These are phyloP conservation scores for Huso huso DNA, from an alignment of 2,797 vertebrate genomes.

Conservation along the genomic window DNA sequence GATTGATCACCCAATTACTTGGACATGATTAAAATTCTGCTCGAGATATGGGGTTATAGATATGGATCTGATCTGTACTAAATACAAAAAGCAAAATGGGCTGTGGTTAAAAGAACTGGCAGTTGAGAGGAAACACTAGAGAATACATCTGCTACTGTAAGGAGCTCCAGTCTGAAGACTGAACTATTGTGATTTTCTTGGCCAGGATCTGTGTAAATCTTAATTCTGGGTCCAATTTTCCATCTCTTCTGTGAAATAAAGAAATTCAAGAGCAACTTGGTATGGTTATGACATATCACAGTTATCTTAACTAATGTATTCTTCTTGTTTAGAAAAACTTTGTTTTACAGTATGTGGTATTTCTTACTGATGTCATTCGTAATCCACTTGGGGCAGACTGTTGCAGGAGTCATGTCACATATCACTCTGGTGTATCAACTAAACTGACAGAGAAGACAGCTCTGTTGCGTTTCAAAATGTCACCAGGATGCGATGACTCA, in stretches of 20 bases:
- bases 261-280: neutral
- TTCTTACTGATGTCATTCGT: too few relatives aligned
- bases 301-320: too few relatives aligned
- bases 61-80: slow-evolving; percentile 18
- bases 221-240: neutral
- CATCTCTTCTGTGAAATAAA: neutral
- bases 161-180: slow-evolving; percentile 23
- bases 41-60: neutral
- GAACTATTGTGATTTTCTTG: slow-evolving; percentile 9
- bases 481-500: too few relatives aligned
- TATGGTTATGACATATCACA: too few relatives aligned
- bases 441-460: too few relatives aligned
- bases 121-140: slow-evolving; percentile 19
- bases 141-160: slow-evolving; percentile 24
- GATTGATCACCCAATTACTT: slow-evolving; percentile 7
- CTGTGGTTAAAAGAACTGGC: slow-evolving; percentile 14
- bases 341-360: too few relatives aligned
- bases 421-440: too few relatives aligned
- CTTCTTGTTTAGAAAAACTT: too few relatives aligned
- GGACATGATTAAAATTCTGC: slow-evolving; percentile 18
- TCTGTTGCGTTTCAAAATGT: too few relatives aligned
- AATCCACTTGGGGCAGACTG: too few relatives aligned
- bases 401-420: too few relatives aligned
- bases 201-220: neutral
- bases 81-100: slow-evolving; percentile 25